Percentiles rank a stretch among this genome's conserved stretches.
These are phyloP conservation scores for Mya arenaria DNA, from an alignment of 1,140 invertebrate species.

Conservation along the genomic window DNA sequence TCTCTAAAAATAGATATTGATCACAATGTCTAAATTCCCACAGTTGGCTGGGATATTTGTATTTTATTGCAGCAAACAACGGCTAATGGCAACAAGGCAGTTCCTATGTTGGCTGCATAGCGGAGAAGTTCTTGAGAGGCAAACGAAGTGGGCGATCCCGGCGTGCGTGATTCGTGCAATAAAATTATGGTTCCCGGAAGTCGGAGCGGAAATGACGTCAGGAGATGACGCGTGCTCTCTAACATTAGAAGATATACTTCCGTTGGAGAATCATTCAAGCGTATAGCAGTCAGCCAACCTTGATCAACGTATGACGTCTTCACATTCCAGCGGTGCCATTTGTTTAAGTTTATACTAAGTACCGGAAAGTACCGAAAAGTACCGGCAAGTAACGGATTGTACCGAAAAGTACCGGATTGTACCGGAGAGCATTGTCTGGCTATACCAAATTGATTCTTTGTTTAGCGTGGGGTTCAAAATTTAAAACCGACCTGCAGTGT, in stretches of 20 bases:
- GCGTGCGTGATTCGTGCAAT: constrained; percentile 64
- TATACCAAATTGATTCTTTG: too few species aligned
- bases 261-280: constrained; percentile 48
- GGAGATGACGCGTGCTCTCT: constrained; percentile 55
- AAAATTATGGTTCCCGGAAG: constrained; percentile 62
- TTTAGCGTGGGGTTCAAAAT: too few species aligned
- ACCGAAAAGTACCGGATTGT: too few species aligned
- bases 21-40: constrained; percentile 43
- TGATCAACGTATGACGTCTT: too few species aligned
- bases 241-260: constrained; percentile 53
- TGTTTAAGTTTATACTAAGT: too few species aligned
- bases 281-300: constrained; percentile 31
- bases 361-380: too few species aligned
- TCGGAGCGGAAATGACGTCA: constrained; percentile 56
- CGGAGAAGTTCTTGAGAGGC: constrained; percentile 61
- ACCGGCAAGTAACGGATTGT: too few species aligned
- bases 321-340: too few species aligned
- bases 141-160: constrained; percentile 62
- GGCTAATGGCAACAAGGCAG: constrained; percentile 64
- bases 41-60: constrained; percentile 44
- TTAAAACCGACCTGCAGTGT: too few species aligned
- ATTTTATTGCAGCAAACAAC: constrained; percentile 62
- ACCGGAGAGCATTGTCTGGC: too few species aligned
- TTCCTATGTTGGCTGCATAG: constrained; percentile 68
- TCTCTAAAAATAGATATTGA: too few species aligned